phyloP scores from a whole-genome alignment of 2,797 vertebrate species.

The Takifugu rubripes region DNA sequence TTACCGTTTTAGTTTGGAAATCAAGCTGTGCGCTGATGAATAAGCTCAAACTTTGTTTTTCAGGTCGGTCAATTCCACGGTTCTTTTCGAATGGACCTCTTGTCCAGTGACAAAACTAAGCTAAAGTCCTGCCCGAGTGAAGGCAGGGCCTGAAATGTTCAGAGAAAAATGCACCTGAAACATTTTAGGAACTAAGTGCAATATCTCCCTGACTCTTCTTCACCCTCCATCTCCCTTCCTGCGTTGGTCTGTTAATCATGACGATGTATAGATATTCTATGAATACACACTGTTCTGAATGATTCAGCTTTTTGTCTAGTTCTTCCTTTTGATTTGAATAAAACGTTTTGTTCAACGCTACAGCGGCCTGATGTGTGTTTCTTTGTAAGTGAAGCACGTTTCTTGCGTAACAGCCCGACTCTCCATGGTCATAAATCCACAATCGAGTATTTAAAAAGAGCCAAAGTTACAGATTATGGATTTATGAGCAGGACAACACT shows the following conservation, averaged over 20 bases:
- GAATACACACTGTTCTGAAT: slow-evolving; percentile 86
- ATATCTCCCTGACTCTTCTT: slow-evolving; percentile 93
- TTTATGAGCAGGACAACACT: slow-evolving; percentile 39
- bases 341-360: slow-evolving; percentile 72
- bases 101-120: slow-evolving; percentile 86
- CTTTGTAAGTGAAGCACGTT: not conserved
- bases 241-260: slow-evolving; percentile 81
- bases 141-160: slow-evolving; percentile 74
- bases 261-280: slow-evolving; percentile 89
- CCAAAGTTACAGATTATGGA: not conserved
- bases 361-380: slow-evolving; percentile 1
- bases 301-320: slow-evolving; percentile 85
- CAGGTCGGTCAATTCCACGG: slow-evolving; percentile 83
- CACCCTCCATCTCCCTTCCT: slow-evolving; percentile 78
- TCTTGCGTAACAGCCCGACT: slow-evolving; percentile 11
- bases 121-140: slow-evolving; percentile 77
- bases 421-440: too few relatives aligned
- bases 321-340: slow-evolving; percentile 91
- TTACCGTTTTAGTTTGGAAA: slow-evolving; percentile 34
- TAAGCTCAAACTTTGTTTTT: slow-evolving; percentile 66
- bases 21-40: slow-evolving; percentile 58
- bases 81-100: slow-evolving; percentile 66
- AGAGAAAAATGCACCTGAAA: slow-evolving; percentile 77
- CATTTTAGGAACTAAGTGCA: slow-evolving; percentile 96
- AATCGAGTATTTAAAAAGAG: too few relatives aligned